Percentiles rank a stretch among this genome's conserved stretches.
Evolutionary conservation across 2,888 invertebrate genomes (phyloP).

Genomic region (Tricholauxania praeusta): DNA sequence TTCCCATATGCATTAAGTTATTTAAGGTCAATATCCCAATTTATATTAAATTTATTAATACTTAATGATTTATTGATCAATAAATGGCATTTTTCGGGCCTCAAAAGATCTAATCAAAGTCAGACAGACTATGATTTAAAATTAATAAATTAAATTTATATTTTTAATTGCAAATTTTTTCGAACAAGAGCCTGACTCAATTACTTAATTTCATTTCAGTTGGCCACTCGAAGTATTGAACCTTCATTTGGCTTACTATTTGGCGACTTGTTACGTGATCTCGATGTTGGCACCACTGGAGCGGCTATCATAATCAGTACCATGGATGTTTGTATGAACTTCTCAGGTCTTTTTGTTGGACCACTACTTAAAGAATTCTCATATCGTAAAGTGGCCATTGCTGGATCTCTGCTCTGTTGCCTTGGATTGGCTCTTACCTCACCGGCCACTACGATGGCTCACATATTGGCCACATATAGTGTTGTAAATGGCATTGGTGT

Average conservation of each 20-base stretch:
- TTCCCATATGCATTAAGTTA: too few relatives aligned
- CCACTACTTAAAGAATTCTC: conserved; percentile 82
- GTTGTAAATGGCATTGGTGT: conserved; percentile 83
- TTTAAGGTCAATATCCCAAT: too few relatives aligned
- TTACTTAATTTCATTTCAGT: conserved; percentile 69
- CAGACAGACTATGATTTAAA: too few relatives aligned
- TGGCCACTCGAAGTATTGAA: conserved; percentile 83
- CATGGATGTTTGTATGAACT: conserved; percentile 81
- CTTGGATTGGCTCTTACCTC: conserved; percentile 77
- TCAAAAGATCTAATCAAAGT: too few relatives aligned
- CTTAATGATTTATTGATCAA: too few relatives aligned
- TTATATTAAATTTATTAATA: too few relatives aligned
- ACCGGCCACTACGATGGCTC: conserved; percentile 78
- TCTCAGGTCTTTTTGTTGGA: conserved; percentile 82
- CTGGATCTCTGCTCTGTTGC: conserved; percentile 76
- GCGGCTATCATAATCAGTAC: conserved; percentile 82
- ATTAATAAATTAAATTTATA: too few relatives aligned
- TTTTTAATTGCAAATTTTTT: too few relatives aligned
- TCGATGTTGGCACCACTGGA: conserved; percentile 80
- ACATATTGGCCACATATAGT: conserved; percentile 80
- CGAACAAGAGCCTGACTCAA: neutral
- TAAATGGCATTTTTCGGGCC: too few relatives aligned
- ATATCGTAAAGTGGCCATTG: conserved; percentile 78
- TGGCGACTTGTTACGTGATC: conserved; percentile 77
- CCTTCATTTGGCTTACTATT: conserved; percentile 86